These are phyloP conservation scores for Chlamydotis undulata DNA, from an alignment of 2,113 vertebrate species.

Conservation along the genomic window DNA sequence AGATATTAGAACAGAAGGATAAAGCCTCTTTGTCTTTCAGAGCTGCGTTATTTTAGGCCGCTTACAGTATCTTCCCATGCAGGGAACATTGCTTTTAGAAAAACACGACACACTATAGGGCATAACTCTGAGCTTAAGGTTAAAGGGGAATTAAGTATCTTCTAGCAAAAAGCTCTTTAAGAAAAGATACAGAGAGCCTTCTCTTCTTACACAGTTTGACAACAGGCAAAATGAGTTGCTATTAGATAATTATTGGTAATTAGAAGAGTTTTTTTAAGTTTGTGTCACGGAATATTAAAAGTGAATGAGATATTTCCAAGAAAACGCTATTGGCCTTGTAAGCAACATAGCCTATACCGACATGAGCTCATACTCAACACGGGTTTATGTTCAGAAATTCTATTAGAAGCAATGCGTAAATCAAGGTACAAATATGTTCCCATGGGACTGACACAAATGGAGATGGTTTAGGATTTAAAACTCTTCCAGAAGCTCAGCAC, in stretches of 20 bases:
- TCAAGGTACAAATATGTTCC: constrained; percentile 14
- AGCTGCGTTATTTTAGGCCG: neutral
- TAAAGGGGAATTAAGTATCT: neutral
- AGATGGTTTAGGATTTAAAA: constrained; percentile 30
- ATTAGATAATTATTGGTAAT: neutral
- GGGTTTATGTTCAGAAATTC: neutral
- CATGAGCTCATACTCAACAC: neutral
- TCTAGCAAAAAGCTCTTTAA: neutral
- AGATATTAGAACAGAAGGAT: neutral
- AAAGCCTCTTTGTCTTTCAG: neutral
- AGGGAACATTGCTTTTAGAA: neutral
- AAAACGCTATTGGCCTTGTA: neutral
- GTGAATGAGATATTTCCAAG: neutral
- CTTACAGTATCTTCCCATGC: neutral
- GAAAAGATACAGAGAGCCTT: neutral
- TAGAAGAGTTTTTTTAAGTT: neutral
- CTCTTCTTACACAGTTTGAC: neutral
- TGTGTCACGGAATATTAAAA: neutral
- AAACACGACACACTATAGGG: neutral
- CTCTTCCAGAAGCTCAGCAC: neutral
- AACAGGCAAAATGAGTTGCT: neutral
- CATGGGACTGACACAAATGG: neutral
- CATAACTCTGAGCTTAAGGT: neutral
- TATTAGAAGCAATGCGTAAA: constrained; percentile 52
- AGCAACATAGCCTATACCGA: neutral